A percentile compares a stretch with the other conserved stretches of the same genome.
These are phyloP conservation scores for Daphoenositta chrysoptera DNA, from an alignment of 2,113 vertebrate genomes.

Conservation along the genomic window DNA sequence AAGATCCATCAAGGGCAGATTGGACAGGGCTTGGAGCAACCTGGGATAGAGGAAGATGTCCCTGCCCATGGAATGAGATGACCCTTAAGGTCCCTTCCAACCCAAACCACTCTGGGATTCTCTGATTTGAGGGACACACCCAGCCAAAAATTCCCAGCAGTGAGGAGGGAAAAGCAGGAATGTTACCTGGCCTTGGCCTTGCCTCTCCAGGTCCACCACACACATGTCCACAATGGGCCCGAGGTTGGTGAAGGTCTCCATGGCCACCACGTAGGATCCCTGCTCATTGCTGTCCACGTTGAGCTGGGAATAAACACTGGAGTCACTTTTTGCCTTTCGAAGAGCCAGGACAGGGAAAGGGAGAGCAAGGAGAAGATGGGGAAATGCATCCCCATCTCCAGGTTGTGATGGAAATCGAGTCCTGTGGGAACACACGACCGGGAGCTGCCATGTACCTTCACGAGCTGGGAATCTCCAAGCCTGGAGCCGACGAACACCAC, in stretches of 20 bases:
- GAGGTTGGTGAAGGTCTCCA: constrained; percentile 98
- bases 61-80: not conserved
- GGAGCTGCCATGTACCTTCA: constrained; percentile 78
- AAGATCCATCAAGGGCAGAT: not conserved
- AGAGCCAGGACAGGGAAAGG: not conserved
- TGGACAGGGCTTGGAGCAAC: not conserved
- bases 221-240: constrained; percentile 99
- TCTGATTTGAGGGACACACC: accelerated
- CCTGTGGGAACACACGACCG: too few relatives aligned
- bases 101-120: not conserved
- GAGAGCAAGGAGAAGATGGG: not conserved
- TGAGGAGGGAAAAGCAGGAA: not conserved
- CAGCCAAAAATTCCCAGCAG: not conserved
- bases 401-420: not conserved
- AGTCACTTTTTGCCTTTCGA: not conserved
- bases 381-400: not conserved
- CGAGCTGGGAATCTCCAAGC: constrained; percentile 94
- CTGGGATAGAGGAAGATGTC: not conserved
- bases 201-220: constrained; percentile 95
- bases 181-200: constrained; percentile 95
- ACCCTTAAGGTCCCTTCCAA: not conserved
- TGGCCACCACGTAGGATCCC: constrained; percentile 93
- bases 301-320: constrained; percentile 71
- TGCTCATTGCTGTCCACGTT: constrained; percentile 98
- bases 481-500: constrained; percentile 97